These are phyloP conservation scores for Clarias laeviceps DNA, from an alignment of 2,797 vertebrate genomes.

Conservation along the genomic window DNA sequence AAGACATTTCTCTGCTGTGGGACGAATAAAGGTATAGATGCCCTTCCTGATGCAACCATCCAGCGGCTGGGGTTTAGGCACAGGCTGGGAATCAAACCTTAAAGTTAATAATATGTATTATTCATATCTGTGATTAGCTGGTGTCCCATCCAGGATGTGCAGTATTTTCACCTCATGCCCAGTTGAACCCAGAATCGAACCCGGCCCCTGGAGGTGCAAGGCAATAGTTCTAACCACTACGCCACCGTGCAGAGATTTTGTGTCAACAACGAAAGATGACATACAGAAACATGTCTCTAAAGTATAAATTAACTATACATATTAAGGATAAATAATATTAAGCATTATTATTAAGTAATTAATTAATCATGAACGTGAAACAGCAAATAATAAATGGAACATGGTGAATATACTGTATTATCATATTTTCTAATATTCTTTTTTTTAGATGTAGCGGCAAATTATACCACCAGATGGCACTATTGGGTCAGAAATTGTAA, in stretches of 20 bases:
- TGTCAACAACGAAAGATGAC: background rate
- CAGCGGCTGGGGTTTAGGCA: too few species aligned
- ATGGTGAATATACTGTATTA: background rate
- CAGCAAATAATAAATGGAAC: background rate
- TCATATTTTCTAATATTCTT: too few species aligned
- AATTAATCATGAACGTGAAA: background rate
- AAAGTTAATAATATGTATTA: background rate
- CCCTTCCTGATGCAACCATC: too few species aligned
- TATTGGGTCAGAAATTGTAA: background rate
- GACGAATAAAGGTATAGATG: too few species aligned
- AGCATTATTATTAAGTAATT: background rate
- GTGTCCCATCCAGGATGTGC: background rate
- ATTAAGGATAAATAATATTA: background rate
- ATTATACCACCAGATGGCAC: background rate
- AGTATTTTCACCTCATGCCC: background rate
- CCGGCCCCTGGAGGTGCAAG: too few species aligned
- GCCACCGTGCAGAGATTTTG: background rate
- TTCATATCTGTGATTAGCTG: background rate
- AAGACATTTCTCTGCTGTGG: too few species aligned
- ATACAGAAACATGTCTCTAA: background rate
- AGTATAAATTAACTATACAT: background rate
- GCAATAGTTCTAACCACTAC: too few species aligned
- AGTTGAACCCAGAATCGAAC: too few species aligned
- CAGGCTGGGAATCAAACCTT: background rate
- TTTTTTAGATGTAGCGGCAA: too few species aligned